Evolutionary conservation across 2,888 invertebrate species (phyloP).

Genomic region (Boloria euphrosyne): DNA sequence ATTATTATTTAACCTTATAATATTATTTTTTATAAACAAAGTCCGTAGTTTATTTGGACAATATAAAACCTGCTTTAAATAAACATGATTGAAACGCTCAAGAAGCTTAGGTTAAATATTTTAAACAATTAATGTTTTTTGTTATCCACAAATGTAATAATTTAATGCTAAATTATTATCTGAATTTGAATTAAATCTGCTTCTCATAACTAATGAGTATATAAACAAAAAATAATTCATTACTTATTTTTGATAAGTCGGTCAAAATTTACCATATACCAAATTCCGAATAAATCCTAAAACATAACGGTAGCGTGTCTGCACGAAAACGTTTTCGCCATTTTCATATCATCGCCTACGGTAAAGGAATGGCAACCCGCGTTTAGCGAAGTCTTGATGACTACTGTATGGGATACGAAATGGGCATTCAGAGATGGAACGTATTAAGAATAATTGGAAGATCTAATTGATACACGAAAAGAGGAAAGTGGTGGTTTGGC

Average conservation of each 20-base stretch:
- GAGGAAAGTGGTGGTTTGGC: slow-evolving; percentile 42
- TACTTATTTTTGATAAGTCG: neutral
- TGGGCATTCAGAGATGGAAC: slow-evolving; percentile 50
- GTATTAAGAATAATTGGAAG: slow-evolving; percentile 52
- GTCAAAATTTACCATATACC: neutral
- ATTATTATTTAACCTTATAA: too few relatives aligned
- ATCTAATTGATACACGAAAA: slow-evolving; percentile 49
- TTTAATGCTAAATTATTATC: too few relatives aligned
- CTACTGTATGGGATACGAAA: slow-evolving; percentile 55
- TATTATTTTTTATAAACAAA: too few relatives aligned
- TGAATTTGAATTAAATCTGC: too few relatives aligned
- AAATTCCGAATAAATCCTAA: slow-evolving; percentile 19
- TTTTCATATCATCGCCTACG: slow-evolving; percentile 58
- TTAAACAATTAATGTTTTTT: too few relatives aligned
- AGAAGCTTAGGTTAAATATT: too few relatives aligned
- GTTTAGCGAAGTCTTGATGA: slow-evolving; percentile 61
- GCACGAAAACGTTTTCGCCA: slow-evolving; percentile 50
- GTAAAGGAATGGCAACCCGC: slow-evolving; percentile 62
- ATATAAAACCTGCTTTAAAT: too few relatives aligned
- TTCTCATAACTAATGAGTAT: too few relatives aligned
- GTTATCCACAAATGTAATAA: too few relatives aligned
- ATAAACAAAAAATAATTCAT: neutral
- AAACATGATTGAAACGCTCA: too few relatives aligned
- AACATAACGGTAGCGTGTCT: slow-evolving; percentile 43
- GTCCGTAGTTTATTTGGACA: too few relatives aligned